These are phyloP conservation scores for Hypanus sabinus DNA, from an alignment of 2,113 vertebrate species.

Conservation along the genomic window DNA sequence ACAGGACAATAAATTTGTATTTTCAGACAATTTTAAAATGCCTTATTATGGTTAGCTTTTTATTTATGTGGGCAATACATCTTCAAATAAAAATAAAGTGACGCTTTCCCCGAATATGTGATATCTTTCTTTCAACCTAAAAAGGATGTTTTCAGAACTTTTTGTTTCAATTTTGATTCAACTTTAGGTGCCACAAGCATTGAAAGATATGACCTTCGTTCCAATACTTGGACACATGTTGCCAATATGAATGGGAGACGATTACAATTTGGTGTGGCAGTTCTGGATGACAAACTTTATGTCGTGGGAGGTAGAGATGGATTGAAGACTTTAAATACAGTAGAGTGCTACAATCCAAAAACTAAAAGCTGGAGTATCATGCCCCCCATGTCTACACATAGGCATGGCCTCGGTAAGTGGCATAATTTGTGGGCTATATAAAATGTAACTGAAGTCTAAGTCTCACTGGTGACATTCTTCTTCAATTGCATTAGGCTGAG, in stretches of 20 bases:
- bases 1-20: background rate
- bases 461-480: background rate
- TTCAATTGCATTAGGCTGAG: background rate
- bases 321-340: constrained; percentile 91
- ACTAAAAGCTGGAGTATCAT: constrained; percentile 93
- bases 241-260: constrained; percentile 92
- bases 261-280: constrained; percentile 88
- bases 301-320: constrained; percentile 94
- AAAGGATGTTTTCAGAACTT: background rate
- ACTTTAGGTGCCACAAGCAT: constrained; percentile 85
- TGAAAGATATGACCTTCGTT: constrained; percentile 91
- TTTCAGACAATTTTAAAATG: background rate
- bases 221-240: constrained; percentile 86
- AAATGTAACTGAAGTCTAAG: background rate
- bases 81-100: background rate
- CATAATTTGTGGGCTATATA: constrained; percentile 18
- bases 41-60: background rate
- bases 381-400: constrained; percentile 95
- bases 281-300: constrained; percentile 83
- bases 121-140: background rate
- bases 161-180: background rate
- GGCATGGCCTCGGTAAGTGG: constrained; percentile 83
- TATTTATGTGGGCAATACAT: background rate
- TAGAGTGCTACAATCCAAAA: constrained; percentile 94
- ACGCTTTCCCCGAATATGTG: background rate